Evolutionary conservation across 2,797 vertebrate genomes (phyloP), one percentile per base, ranked within the genome.

Genomic region (Acrossocheilus fasciatus): DNA sequence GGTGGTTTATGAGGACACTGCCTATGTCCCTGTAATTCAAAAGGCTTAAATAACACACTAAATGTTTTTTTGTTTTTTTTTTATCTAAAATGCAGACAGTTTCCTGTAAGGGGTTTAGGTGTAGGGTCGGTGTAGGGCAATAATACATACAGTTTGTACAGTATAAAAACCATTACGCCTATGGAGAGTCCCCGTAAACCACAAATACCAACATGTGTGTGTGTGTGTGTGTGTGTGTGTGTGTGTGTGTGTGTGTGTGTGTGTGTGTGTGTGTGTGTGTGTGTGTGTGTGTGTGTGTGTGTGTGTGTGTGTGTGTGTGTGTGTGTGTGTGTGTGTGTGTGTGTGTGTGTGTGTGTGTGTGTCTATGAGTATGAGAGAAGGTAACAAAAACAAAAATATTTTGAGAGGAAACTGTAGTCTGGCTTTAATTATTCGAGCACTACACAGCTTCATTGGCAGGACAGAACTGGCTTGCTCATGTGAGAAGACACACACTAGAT

Each of bases 241-340:
- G 39, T 57, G 30, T 69, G 12, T 47, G 39, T 57, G 30, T 69
- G 12, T 47, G 39, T 57, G 47, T 36, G 34, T 20, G 39, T 72
- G 75, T 85, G 83, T 68, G 62, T n/a, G 30, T 69, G 12, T 47
- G 39, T 57, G 83, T 68, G 62, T n/a, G 30, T 69, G 12, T 47
- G 39, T 57, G 39, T 57, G 30, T 69, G 12, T 47, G 39, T 57
- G 30, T 69, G 12, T 47, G 39, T 57, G 47, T 36, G 34, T 20
- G 39, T 72, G 75, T 30, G 45, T 54, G 83, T 69, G 45, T 85
- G 73, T 68, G 41, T 20, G 64, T 78, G 74, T 85, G 83, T 69
- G 45, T 85, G 73, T 68, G 41, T 14, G 30, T 69, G 12, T 47
- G 39, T 57, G 30, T 69, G 12, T 47, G 39, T 57, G 30, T 69